Conservation (phyloP, 2,888 invertebrate species). For the Coremacera marginata region DNA sequence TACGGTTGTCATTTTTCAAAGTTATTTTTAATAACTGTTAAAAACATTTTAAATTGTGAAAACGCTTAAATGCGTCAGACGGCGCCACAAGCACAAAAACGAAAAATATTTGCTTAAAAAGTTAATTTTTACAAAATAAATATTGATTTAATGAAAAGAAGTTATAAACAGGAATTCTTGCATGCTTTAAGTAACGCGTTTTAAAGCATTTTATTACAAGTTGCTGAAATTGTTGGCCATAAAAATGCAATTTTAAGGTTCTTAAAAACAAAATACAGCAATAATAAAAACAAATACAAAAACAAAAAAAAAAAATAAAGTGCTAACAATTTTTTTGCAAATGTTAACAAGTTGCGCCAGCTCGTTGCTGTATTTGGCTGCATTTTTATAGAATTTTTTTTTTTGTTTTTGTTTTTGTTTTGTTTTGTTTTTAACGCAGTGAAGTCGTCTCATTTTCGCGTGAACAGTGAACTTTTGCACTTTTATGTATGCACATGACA, state of each 20-base stretch:
- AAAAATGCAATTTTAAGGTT: neutral
- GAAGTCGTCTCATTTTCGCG: too few species aligned
- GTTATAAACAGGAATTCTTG: neutral
- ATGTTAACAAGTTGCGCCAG: conserved; percentile 53
- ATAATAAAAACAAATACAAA: neutral
- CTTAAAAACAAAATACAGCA: neutral
- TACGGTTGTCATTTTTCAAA: conserved; percentile 55
- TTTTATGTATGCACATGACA: neutral
- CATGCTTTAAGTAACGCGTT: neutral
- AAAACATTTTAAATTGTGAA: neutral
- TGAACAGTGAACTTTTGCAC: conserved; percentile 2
- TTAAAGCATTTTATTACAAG: neutral
- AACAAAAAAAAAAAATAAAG: neutral
- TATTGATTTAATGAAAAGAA: neutral
- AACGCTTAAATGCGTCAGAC: neutral
- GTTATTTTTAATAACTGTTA: neutral
- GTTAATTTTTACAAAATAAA: neutral
- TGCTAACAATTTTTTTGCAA: conserved; percentile 41
- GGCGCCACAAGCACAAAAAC: neutral
- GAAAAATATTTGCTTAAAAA: neutral
- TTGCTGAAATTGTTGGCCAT: neutral
- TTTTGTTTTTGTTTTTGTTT: neutral
- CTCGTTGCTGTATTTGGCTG: conserved; percentile 16
- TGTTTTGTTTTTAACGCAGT: too few species aligned
- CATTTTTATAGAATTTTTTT: neutral